Evolutionary conservation across 2,797 vertebrate species (phyloP), one percentile per base, ranked within the genome.

Genomic region (Myoxocephalus aenaeus): DNA sequence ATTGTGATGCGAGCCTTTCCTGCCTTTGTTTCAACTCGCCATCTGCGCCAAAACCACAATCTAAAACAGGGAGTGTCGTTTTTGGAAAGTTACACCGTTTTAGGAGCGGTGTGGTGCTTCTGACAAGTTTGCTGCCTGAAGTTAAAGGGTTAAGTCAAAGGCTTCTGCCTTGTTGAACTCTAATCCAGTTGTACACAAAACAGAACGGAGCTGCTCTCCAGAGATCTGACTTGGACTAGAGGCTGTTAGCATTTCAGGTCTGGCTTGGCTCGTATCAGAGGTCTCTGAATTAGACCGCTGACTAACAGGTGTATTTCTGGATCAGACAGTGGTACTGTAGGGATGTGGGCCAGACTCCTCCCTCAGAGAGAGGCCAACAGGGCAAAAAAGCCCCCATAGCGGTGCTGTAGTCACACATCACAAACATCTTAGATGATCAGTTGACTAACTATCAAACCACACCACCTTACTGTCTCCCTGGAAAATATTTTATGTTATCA

Each of bases 271-370:
- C 51, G 73, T 93, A 88, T 92, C 90, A 80, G 61, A 67, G 54
- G 51, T 82, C 80, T 85, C 75, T 79, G 74, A 83, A 80, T 90
- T 87, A 81, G 84, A 70, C 74, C 81, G 70, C 77, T 90, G 89
- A 91, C 82, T 74, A 77, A 79, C 65, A 42, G 77, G 63, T 15
- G 79, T 86, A 88, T 92, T 92, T 92, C 85, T 86, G 87, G 81
- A 86, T 70, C 51, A 67, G 76, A 71, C 69, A 66, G 64, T 63
- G 59, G 73, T 61, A 29, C 20, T 42, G 58, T 9, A 56, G 40
- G 63, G 59, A 48, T 22, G 51, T 46, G 53, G 50, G 64, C 74
- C 65, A 73, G 20, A 56, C 54, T 56, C 53, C 50, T 42, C 36
- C 11, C 12, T 44, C 12, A 40, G 27, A 69, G 44, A 42, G 25